These are phyloP conservation scores for Callocephalon fimbriatum DNA, from an alignment of 2,113 vertebrate genomes.

Conservation along the genomic window DNA sequence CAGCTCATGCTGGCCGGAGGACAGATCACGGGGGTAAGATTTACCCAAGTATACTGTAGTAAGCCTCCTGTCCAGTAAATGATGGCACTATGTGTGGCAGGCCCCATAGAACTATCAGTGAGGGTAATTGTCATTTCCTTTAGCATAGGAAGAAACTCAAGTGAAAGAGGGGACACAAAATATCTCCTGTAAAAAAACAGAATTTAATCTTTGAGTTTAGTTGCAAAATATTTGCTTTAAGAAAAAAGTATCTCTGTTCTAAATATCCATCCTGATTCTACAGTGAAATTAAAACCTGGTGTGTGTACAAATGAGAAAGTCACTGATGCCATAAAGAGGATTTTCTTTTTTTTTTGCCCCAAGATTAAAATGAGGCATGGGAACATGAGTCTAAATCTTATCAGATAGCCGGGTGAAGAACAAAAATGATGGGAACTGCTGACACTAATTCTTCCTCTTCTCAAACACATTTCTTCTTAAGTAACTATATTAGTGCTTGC, in stretches of 20 bases:
- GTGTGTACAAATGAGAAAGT: not conserved
- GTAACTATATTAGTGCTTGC: not conserved
- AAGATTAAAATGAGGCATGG: not conserved
- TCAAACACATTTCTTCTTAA: not conserved
- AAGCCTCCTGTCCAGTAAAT: not conserved
- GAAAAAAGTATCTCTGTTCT: not conserved
- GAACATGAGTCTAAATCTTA: not conserved
- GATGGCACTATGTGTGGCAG: not conserved
- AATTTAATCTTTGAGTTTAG: not conserved
- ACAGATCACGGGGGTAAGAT: slow-evolving; percentile 96
- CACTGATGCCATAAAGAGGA: not conserved
- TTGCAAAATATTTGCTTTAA: not conserved
- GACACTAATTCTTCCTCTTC: not conserved
- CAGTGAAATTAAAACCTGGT: not conserved
- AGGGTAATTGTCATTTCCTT: not conserved
- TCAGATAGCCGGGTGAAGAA: not conserved
- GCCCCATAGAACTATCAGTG: not conserved
- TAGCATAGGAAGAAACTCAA: not conserved
- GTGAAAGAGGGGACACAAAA: not conserved
- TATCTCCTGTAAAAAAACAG: not conserved
- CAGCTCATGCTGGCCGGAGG: slow-evolving; percentile 97
- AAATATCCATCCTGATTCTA: not conserved
- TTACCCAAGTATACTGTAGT: slow-evolving; percentile 14
- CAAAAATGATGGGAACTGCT: not conserved
- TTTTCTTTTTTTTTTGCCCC: not conserved